Conservation (phyloP, 2,888 invertebrate genomes). For the Caradrina kadenii region DNA sequence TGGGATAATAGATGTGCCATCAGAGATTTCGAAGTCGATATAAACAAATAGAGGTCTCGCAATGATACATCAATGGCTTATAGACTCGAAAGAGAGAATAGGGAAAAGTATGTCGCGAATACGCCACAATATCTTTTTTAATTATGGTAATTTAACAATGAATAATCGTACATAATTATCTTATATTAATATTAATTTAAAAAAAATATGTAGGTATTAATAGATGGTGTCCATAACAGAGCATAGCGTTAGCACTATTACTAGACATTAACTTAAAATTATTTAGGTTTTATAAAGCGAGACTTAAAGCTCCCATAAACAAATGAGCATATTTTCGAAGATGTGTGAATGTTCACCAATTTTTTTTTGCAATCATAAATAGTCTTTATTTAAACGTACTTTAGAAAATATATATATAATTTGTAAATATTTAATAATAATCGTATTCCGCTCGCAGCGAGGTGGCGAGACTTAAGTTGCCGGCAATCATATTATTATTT, state of each 20-base stretch:
- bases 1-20: neutral
- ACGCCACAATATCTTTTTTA: conserved; percentile 5
- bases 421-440: too few species aligned
- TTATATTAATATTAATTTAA: too few species aligned
- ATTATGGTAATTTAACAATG: conserved; percentile 13
- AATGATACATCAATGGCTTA: neutral
- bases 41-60: neutral
- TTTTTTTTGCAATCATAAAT: too few species aligned
- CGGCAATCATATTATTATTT: too few species aligned
- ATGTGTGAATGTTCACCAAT: too few species aligned
- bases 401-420: too few species aligned
- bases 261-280: neutral
- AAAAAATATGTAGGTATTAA: conserved; percentile 14
- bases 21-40: neutral
- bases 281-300: neutral
- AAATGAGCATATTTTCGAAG: neutral
- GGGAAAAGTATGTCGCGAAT: conserved; percentile 10
- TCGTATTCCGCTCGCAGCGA: too few species aligned
- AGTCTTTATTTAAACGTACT: too few species aligned
- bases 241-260: conserved; percentile 7
- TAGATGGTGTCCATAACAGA: conserved; percentile 24
- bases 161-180: conserved; percentile 15
- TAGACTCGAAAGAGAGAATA: neutral
- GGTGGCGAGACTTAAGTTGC: too few species aligned
- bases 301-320: neutral